phyloP scores from a whole-genome alignment of 1,140 invertebrate species.

The Telenomus remus region DNA sequence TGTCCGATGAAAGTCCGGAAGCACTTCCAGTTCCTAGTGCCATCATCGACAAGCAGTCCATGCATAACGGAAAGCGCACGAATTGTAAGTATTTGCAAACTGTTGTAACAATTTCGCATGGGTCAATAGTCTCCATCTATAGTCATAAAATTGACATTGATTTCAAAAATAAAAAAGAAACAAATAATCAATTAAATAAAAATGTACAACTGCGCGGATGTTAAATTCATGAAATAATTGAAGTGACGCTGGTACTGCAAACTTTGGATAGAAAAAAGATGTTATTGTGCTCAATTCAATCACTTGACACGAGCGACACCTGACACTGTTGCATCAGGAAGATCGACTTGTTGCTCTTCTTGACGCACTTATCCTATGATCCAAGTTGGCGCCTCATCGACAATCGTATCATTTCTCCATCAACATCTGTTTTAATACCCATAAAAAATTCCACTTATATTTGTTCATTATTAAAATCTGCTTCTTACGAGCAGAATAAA shows the following conservation, averaged over 20 bases:
- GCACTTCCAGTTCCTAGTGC: constrained; percentile 63
- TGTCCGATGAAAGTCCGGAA: constrained; percentile 59
- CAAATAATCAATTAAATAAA: not conserved
- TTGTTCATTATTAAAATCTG: too few species aligned
- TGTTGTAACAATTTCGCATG: not conserved
- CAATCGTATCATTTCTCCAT: not conserved
- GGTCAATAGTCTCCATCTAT: not conserved
- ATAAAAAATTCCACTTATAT: not conserved
- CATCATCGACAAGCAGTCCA: constrained; percentile 58
- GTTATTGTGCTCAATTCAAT: constrained; percentile 54
- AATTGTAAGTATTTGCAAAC: constrained; percentile 67
- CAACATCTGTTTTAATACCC: not conserved
- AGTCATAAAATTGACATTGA: not conserved
- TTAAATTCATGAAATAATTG: constrained; percentile 14
- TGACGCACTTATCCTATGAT: constrained; percentile 27
- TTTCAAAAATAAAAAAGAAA: not conserved
- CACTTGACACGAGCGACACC: constrained; percentile 62
- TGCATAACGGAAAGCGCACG: constrained; percentile 66
- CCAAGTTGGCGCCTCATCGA: constrained; percentile 36
- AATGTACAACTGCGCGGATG: not conserved
- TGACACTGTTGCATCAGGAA: constrained; percentile 45
- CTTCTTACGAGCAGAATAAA: constrained; percentile 21
- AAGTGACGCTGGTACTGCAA: not conserved
- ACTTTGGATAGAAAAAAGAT: constrained; percentile 20
- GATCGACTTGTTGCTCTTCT: constrained; percentile 16